Conservation (phyloP, 64 coral and sea anemone genomes). For the Porites lutea region DNA sequence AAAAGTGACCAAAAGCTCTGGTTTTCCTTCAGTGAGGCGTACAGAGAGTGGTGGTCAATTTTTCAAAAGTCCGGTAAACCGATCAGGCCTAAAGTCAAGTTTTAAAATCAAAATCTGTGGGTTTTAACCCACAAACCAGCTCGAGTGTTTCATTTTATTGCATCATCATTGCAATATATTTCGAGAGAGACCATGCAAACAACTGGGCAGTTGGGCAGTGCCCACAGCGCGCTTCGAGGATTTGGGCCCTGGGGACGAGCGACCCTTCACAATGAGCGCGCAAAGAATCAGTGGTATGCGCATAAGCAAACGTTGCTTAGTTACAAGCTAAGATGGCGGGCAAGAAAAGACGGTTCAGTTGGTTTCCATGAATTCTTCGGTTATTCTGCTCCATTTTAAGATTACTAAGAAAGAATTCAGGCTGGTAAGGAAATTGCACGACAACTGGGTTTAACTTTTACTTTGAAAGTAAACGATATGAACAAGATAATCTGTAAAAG, state of each 20-base stretch:
- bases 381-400: background rate
- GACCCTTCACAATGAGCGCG: background rate
- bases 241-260: background rate
- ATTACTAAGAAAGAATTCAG: background rate
- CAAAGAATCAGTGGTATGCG: background rate
- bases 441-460: background rate
- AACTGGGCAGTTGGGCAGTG: no score
- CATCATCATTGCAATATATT: no score
- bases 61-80: no score
- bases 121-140: no score
- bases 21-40: no score
- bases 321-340: conserved; percentile 21
- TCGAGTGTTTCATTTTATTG: no score
- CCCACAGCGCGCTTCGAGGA: no score
- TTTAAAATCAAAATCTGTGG: no score
- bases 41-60: no score
- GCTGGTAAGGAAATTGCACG: background rate
- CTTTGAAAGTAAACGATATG: background rate
- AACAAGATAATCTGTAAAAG: background rate
- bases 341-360: background rate
- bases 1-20: no score
- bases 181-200: no score
- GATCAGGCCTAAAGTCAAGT: no score
- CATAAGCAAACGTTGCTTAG: conserved; percentile 30
- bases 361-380: background rate